These are phyloP conservation scores for Anastrepha ludens DNA, from an alignment of 1,140 invertebrate species.

Conservation along the genomic window DNA sequence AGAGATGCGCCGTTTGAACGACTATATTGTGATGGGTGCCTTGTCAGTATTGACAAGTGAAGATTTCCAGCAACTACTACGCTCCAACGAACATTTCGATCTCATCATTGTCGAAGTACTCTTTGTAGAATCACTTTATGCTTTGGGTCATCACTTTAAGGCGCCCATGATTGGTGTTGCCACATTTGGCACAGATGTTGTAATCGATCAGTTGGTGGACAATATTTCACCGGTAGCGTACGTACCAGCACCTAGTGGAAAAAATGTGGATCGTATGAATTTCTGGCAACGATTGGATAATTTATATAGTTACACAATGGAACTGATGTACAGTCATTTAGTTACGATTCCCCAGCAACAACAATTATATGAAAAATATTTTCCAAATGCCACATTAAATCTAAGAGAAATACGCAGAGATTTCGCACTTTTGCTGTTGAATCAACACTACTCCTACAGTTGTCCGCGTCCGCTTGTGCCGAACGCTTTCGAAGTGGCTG, in stretches of 20 bases:
- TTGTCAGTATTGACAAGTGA: slow-evolving; percentile 43
- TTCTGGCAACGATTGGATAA: slow-evolving; percentile 74
- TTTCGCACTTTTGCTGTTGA: slow-evolving; percentile 76
- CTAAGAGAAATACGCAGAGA: slow-evolving; percentile 71
- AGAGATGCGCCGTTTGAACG: background rate
- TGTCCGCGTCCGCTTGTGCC: slow-evolving; percentile 76
- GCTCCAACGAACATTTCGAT: slow-evolving; percentile 63
- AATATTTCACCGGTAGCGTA: slow-evolving; percentile 69
- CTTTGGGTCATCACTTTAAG: slow-evolving; percentile 67
- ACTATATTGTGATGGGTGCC: slow-evolving; percentile 56
- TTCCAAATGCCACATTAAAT: slow-evolving; percentile 60
- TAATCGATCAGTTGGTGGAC: slow-evolving; percentile 67
- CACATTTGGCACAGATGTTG: slow-evolving; percentile 66
- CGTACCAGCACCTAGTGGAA: slow-evolving; percentile 68
- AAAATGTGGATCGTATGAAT: slow-evolving; percentile 72
- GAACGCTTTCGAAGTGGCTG: slow-evolving; percentile 75
- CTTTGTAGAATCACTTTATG: slow-evolving; percentile 66
- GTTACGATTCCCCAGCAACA: slow-evolving; percentile 66
- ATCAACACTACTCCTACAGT: slow-evolving; percentile 77
- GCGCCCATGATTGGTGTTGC: slow-evolving; percentile 68
- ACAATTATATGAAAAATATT: slow-evolving; percentile 71
- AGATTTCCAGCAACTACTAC: slow-evolving; percentile 54
- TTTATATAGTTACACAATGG: slow-evolving; percentile 60
- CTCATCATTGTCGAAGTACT: slow-evolving; percentile 67
- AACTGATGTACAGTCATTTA: slow-evolving; percentile 59